Evolutionary conservation across 2,113 vertebrate species (phyloP), one percentile per base, ranked within the genome.

Genomic region (Apistogramma diplotaenia): DNA sequence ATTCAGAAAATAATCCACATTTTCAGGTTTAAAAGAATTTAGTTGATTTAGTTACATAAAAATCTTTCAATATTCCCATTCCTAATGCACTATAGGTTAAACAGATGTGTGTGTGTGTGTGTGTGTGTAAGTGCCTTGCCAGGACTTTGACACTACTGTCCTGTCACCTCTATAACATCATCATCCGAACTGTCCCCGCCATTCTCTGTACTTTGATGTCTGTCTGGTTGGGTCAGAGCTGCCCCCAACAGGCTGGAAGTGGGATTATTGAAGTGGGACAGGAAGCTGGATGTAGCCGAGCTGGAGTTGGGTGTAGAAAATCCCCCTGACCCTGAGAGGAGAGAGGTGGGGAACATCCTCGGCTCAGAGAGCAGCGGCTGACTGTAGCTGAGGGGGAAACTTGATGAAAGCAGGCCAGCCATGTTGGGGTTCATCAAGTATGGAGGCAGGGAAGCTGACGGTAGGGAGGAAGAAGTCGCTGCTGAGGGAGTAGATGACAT

Each of bases 161-260:
- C 98, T 59, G 95, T 99, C 91, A 99, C 97, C 93, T 99, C 98
- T 85, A 99, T 99, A 70, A 99, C 97, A 56, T 99, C 98, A 10
- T 99, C 98, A 8, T 99, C 98, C 55, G 97, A 98, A 89, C 98
- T 99, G 88, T 97, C 98, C 83, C 96, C 96, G 11, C 97, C 97
- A 33, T 97, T 97, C 90, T 99, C 97, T 0, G 95, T 85, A 37
- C 96, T 94, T 19, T 70, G 73, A 88, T 95, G 95, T 57, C 94
- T 77, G 91, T 98, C 96, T 0, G 92, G 87, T 43, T 95, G 96
- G 90, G 95, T 96, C 93, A 98, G 96, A 78, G 97, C 96, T 85
- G 96, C 95, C 85, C 95, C 96, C 79, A 99, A 93, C 56, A 98
- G 95, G 93, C 97, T 95, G 87, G 96, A 96, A 13, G 96, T 91